Evolutionary conservation across 2,797 vertebrate species (phyloP).

Genomic region (Pangasius larnaudii): DNA sequence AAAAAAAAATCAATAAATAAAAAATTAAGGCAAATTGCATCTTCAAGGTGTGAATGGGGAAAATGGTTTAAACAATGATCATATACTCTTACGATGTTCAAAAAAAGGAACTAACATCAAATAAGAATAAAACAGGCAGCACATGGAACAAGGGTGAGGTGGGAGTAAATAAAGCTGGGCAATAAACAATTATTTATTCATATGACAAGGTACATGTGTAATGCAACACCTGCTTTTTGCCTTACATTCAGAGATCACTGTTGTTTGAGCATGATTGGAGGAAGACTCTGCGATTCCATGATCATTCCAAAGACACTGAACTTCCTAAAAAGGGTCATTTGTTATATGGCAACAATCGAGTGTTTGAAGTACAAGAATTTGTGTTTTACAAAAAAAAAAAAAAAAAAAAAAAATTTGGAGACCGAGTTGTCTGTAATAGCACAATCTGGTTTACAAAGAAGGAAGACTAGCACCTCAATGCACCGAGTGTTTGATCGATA

Average conservation of each 20-base stretch:
- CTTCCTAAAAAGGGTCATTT: neutral
- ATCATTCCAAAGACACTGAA: constrained; percentile 33
- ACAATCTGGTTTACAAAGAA: constrained; percentile 18
- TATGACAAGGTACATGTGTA: constrained; percentile 1
- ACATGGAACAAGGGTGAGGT: neutral
- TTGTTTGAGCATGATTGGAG: constrained; percentile 35
- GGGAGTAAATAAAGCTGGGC: neutral
- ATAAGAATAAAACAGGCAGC: constrained; percentile 36
- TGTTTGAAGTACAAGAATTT: constrained; percentile 14
- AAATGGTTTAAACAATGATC: constrained; percentile 14
- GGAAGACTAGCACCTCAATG: constrained; percentile 30
- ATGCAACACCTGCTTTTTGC: constrained; percentile 21
- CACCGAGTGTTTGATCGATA: neutral
- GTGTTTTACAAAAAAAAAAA: no score
- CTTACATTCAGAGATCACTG: constrained; percentile 58
- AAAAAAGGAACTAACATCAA: neutral
- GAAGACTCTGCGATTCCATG: constrained; percentile 52
- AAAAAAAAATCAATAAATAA: neutral
- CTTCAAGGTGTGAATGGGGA: neutral
- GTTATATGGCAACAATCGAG: constrained; percentile 27
- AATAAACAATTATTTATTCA: constrained; percentile 20
- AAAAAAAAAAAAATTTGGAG: neutral
- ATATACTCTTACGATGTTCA: neutral
- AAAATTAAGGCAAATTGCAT: constrained; percentile 12
- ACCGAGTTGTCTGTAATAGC: constrained; percentile 8